Evolutionary conservation across 2,797 vertebrate genomes (phyloP).

Genomic region (Staurois parvus): DNA sequence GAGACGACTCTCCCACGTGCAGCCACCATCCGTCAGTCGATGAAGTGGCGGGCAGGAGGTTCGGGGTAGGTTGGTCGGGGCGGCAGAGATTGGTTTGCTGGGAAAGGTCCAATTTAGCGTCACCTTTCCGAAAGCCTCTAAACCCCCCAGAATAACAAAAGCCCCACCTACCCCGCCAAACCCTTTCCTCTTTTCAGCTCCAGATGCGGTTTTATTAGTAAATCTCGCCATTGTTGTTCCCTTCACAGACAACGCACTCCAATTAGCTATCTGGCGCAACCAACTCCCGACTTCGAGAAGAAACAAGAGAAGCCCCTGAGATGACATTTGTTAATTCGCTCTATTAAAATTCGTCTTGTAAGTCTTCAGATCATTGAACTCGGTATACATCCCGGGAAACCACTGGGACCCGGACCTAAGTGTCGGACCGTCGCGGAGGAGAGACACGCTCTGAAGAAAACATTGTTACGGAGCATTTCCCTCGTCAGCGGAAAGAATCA

Average conservation of each 20-base stretch:
- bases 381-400: slow-evolving; percentile 11
- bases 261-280: background rate
- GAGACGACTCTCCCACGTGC: no score
- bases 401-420: slow-evolving; percentile 13
- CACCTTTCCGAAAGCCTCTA: no score
- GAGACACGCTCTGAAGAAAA: background rate
- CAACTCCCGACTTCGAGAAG: background rate
- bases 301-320: slow-evolving; percentile 28
- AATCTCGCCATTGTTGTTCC: no score
- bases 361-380: slow-evolving; percentile 43
- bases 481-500: slow-evolving; percentile 10
- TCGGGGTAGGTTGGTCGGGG: no score
- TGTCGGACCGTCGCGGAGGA: background rate
- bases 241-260: background rate
- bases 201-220: no score
- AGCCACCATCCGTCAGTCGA: no score
- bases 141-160: no score
- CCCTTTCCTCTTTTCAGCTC: no score
- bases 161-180: no score
- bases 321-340: slow-evolving; percentile 38
- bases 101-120: no score
- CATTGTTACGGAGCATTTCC: background rate
- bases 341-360: slow-evolving; percentile 50
- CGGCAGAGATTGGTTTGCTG: no score
- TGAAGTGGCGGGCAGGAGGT: no score